phyloP scores from a whole-genome alignment of 2,888 invertebrate species.

The Eupelmus urozonus region DNA sequence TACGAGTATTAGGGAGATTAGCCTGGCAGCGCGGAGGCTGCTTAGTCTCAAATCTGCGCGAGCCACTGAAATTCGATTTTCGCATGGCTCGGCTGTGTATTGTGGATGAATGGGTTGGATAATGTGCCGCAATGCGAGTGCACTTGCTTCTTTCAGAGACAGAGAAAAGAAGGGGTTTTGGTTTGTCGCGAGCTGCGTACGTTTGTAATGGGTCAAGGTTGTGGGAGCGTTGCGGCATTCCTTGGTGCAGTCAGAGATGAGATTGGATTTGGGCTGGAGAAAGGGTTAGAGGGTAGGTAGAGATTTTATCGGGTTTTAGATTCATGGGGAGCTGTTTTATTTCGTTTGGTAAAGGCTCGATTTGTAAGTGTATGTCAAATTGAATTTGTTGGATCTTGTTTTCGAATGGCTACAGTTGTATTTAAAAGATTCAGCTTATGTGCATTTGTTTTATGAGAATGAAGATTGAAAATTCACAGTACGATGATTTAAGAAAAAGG shows the following conservation, averaged over 20 bases:
- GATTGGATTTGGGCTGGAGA: background rate
- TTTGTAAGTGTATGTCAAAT: too few species aligned
- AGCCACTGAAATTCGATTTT: conserved; percentile 45
- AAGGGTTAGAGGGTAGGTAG: too few species aligned
- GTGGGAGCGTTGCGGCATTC: conserved; percentile 8
- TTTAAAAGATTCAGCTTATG: too few species aligned
- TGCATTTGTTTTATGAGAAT: too few species aligned
- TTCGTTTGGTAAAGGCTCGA: too few species aligned
- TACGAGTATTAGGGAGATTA: conserved; percentile 71
- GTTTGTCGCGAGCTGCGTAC: background rate
- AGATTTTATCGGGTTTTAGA: too few species aligned
- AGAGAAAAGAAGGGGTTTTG: background rate
- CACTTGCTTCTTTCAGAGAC: conserved; percentile 10
- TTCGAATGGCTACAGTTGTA: too few species aligned
- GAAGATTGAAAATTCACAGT: too few species aligned
- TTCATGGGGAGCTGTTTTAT: too few species aligned
- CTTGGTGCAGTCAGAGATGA: conserved; percentile 60
- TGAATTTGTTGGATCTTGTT: too few species aligned
- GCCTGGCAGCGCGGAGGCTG: too few species aligned
- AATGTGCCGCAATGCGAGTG: conserved; percentile 5
- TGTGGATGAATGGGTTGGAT: conserved; percentile 16
- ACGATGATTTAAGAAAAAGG: too few species aligned
- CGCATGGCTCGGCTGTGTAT: background rate
- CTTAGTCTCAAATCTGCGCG: background rate
- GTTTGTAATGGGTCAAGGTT: conserved; percentile 50